Evolutionary conservation across 1,140 invertebrate genomes (phyloP), one percentile per base, ranked within the genome.

Genomic region (Drosophila guanche): DNA sequence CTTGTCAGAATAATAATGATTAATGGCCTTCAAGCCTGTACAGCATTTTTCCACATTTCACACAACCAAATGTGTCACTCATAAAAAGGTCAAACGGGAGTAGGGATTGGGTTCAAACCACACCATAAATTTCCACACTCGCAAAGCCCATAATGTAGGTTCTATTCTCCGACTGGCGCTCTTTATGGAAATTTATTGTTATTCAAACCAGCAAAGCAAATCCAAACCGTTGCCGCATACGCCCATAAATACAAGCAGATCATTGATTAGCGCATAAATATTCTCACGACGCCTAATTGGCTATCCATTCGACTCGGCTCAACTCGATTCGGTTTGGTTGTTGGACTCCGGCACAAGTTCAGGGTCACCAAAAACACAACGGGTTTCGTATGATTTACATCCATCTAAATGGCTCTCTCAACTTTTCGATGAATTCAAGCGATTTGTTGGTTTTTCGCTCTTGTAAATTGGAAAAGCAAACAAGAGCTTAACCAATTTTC

Each of bases 261-360:
- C 68, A 81, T 83, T 81, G 79, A 81, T 80, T 77, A 77, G 62
- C 78, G 78, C 71, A 78, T 78, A 83, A 81, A 81, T 79, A 80
- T 79, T 76, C 77, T 80, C 71, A 71, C 53, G 60, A 47, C 43
- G 54, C 43, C 57, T 60, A 74, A 79, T 68, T 68, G 62, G 65
- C 65, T 23, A n/a, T 16, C 23, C 20, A 51, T 47, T 59, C 16
- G 33, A 23, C 3, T 12, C 33, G 33, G 6, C 3, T 53, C 20
- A 10, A 41, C 14, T 25, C 4, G 25, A 20, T 27, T 22, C 52
- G 27, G 42, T 46, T 29, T 20, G 29, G 14, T 40, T 42, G 23
- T 8, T 40, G 51, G 47, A 25, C 27, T 33, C 37, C 53, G 45
- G 37, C 51, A 43, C 77, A 79, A 84, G 79, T 81, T 81, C 79